A percentile compares a stretch with the other conserved stretches of the same genome.
Evolutionary conservation across 2,888 invertebrate genomes (phyloP).

Genomic region (Aleiodes alternator): DNA sequence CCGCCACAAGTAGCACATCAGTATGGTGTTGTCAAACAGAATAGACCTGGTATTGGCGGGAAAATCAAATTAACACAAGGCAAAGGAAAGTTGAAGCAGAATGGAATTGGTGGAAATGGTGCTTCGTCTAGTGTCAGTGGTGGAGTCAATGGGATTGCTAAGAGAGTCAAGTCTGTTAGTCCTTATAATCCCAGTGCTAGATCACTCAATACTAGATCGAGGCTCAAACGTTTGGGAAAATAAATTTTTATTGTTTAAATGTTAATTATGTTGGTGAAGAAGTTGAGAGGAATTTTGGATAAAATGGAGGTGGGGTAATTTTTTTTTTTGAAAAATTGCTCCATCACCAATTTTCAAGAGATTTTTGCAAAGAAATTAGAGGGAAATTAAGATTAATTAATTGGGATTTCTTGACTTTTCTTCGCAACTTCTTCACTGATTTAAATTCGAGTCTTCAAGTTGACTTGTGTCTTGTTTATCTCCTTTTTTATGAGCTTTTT

Average conservation of each 20-base stretch:
- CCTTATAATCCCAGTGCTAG: constrained; percentile 69
- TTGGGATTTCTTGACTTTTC: background rate
- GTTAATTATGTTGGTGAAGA: background rate
- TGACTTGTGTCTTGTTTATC: constrained; percentile 3
- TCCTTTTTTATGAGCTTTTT: background rate
- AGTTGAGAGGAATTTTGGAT: too few relatives aligned
- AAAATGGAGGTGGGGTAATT: background rate
- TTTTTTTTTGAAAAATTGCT: too few relatives aligned
- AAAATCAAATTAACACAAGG: constrained; percentile 62
- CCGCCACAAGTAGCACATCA: constrained; percentile 69
- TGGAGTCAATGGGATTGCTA: constrained; percentile 63
- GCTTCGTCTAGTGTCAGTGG: constrained; percentile 27
- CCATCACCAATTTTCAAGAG: background rate
- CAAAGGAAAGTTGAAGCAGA: constrained; percentile 53
- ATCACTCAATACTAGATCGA: constrained; percentile 70
- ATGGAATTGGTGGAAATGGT: constrained; percentile 24
- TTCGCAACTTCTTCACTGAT: background rate
- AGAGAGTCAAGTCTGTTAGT: constrained; percentile 65
- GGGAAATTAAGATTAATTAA: background rate
- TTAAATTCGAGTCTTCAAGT: background rate
- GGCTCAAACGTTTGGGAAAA: constrained; percentile 71
- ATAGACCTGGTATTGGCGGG: constrained; percentile 62
- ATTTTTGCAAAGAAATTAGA: background rate
- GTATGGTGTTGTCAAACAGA: constrained; percentile 68
- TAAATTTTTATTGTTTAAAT: constrained; percentile 54